phyloP scores from a whole-genome alignment of 2,797 vertebrate genomes.

The Thunnus albacares region DNA sequence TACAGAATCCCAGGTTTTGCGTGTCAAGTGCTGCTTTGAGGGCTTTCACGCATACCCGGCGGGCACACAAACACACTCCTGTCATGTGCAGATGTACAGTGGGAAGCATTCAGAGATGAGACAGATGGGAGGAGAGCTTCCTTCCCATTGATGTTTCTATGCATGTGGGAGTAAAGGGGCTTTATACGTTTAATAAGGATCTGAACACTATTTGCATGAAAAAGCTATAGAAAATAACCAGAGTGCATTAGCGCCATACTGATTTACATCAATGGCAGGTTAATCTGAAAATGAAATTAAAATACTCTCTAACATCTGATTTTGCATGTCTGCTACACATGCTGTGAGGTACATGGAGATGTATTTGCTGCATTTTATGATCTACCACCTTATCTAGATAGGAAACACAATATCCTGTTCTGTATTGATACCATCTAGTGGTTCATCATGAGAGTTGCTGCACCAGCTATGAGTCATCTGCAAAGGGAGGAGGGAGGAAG shows the following conservation, averaged over 20 bases:
- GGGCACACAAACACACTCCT: constrained; percentile 45
- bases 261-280: background rate
- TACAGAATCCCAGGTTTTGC: constrained; percentile 49
- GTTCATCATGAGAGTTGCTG: constrained; percentile 61
- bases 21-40: constrained; percentile 61
- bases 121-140: constrained; percentile 55
- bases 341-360: constrained; percentile 7
- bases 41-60: constrained; percentile 28
- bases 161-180: constrained; percentile 31
- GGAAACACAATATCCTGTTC: constrained; percentile 76
- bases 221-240: background rate
- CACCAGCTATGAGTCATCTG: constrained; percentile 79
- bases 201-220: background rate
- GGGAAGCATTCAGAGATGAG: constrained; percentile 56
- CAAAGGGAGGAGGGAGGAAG: constrained; percentile 46
- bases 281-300: constrained; percentile 17
- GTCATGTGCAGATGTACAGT: constrained; percentile 64
- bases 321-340: background rate
- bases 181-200: constrained; percentile 12
- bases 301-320: constrained; percentile 15
- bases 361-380: constrained; percentile 37
- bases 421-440: constrained; percentile 78
- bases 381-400: constrained; percentile 47
- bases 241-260: background rate
- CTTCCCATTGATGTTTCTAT: constrained; percentile 59